A percentile compares a stretch with the other conserved stretches of the same genome.
Evolutionary conservation across 2,888 invertebrate genomes (phyloP).

Genomic region (Halocaridina rubra): DNA sequence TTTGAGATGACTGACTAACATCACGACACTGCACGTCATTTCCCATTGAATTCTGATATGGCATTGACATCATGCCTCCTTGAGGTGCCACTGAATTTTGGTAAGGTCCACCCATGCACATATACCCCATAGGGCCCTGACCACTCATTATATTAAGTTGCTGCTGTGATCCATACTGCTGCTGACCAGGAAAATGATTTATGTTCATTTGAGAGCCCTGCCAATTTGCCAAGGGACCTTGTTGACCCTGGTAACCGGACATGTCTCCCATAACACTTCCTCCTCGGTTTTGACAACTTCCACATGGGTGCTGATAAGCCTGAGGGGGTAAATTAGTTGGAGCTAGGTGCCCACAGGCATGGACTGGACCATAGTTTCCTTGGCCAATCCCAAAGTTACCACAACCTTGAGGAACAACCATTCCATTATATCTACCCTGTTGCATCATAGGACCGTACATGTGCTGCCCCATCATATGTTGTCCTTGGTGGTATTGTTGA

Average conservation of each 20-base stretch:
- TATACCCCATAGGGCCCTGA: slow-evolving; percentile 39
- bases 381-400: slow-evolving; percentile 48
- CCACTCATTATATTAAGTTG: slow-evolving; percentile 28
- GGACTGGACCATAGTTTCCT: slow-evolving; percentile 52
- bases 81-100: slow-evolving; percentile 66
- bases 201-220: slow-evolving; percentile 42
- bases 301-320: slow-evolving; percentile 60
- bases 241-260: slow-evolving; percentile 35
- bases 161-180: slow-evolving; percentile 36
- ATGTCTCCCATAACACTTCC: slow-evolving; percentile 42
- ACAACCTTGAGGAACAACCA: slow-evolving; percentile 28
- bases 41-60: slow-evolving; percentile 37
- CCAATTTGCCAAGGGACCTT: slow-evolving; percentile 45
- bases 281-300: slow-evolving; percentile 66
- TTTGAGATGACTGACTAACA: slow-evolving; percentile 74
- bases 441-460: slow-evolving; percentile 57
- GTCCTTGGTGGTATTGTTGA: slow-evolving; percentile 63
- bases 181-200: slow-evolving; percentile 37
- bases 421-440: slow-evolving; percentile 63
- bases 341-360: slow-evolving; percentile 63
- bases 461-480: slow-evolving; percentile 63
- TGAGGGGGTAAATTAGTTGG: slow-evolving; percentile 56
- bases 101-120: slow-evolving; percentile 34
- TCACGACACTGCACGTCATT: slow-evolving; percentile 77
- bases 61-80: slow-evolving; percentile 37